A percentile compares a stretch with the other conserved stretches of the same genome.
These are phyloP conservation scores for Gymnopithys bicolor DNA, from an alignment of 2,797 vertebrate species.

Conservation along the genomic window DNA sequence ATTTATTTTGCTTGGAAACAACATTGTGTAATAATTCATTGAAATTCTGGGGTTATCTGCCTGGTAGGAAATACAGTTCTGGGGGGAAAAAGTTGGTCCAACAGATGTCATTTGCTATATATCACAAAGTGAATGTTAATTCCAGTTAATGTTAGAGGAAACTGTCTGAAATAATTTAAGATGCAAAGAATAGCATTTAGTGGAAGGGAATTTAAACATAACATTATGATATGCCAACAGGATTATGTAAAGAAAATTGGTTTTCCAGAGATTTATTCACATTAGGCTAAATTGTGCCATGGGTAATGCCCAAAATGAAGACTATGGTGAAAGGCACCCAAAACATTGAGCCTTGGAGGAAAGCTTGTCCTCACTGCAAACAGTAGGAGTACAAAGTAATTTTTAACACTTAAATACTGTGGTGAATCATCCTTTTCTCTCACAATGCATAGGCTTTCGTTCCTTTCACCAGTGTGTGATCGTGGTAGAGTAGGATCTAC, in stretches of 20 bases:
- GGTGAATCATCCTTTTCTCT: background rate
- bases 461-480: background rate
- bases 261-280: background rate
- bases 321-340: background rate
- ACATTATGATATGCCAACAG: background rate
- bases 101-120: constrained; percentile 33
- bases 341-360: background rate
- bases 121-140: constrained; percentile 31
- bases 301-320: background rate
- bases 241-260: background rate
- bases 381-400: background rate
- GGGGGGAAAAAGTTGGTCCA: constrained; percentile 21
- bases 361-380: background rate
- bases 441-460: background rate
- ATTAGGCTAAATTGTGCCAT: background rate
- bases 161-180: constrained; percentile 21
- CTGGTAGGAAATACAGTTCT: constrained; percentile 10
- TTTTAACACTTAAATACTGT: background rate
- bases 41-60: constrained; percentile 29
- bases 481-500: background rate
- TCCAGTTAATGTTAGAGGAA: background rate
- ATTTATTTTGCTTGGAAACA: constrained; percentile 60
- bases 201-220: background rate
- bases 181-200: background rate
- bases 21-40: constrained; percentile 17